Evolutionary conservation across 1,140 invertebrate genomes (phyloP), one percentile per base, ranked within the genome.

Genomic region (Drosophila ficusphila): DNA sequence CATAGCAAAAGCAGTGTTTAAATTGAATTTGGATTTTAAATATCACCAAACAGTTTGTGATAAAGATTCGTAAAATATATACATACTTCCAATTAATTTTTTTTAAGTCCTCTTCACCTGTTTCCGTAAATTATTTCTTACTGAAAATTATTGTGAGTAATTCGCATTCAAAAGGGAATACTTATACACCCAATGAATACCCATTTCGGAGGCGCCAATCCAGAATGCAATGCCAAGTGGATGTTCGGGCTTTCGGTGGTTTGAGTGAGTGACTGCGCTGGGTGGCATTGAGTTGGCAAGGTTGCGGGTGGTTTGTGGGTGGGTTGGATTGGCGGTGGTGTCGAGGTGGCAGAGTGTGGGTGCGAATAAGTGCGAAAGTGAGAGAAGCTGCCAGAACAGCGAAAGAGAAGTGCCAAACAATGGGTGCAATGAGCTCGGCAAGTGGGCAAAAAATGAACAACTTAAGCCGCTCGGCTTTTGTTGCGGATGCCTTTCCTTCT

Each of bases 381-480:
- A 14, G 39, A 29, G 54, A 71, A 19, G 23, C 49, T 56, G 61
- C 16, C 18, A 11, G 34, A 34, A 39, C 38, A 48, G 34, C 6
- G 39, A 42, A 49, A 56, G 23, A 42, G 36, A 7, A 16, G 38
- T 16, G 19, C 18, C 61, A 60, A 72, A 81, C 82, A 88, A 88
- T 86, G 81, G 82, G 51, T 54, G 72, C 77, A 82, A 69, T 76
- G 72, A 41, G 67, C 33, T 36, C 62, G 39, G 61, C 36, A 88
- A 85, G 79, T 79, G 82, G 54, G 58, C 41, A 61, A 86, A 77
- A 83, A 78, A 61, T 61, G 70, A 51, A 72, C 54, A 72, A 73
- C 46, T 67, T 67, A 65, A 74, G 70, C 51, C 42, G 53, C 23
- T 74, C 29, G 31, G 44, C 44, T 72, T 70, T 71, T 44, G 44